phyloP scores from a whole-genome alignment of 2,888 invertebrate genomes.

The Apoda limacodes region DNA sequence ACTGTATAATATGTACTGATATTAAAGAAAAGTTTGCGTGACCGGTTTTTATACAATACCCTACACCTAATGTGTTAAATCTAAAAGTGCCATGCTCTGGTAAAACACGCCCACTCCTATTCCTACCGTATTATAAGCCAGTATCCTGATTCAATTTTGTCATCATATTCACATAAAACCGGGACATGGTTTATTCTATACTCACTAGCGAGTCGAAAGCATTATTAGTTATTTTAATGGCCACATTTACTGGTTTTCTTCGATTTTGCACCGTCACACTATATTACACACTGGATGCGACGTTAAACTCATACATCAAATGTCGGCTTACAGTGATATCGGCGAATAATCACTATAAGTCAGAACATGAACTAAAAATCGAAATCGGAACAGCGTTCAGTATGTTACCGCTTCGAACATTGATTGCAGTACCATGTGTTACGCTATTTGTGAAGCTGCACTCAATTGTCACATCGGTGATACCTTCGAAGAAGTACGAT shows the following conservation, averaged over 20 bases:
- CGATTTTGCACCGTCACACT: conserved; percentile 76
- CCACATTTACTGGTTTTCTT: conserved; percentile 57
- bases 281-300: conserved; percentile 41
- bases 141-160: conserved; percentile 24
- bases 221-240: conserved; percentile 37
- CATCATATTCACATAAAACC: conserved; percentile 22
- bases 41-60: no score
- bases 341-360: conserved; percentile 8
- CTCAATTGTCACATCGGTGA: no score
- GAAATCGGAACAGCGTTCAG: conserved; percentile 40
- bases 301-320: conserved; percentile 27
- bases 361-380: conserved; percentile 21
- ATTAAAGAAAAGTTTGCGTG: conserved; percentile 58
- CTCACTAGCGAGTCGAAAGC: conserved; percentile 46
- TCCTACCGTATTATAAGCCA: conserved; percentile 31
- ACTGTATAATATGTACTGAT: no score
- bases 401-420: conserved; percentile 53
- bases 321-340: conserved; percentile 18
- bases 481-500: conserved; percentile 43
- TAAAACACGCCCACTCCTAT: conserved; percentile 51
- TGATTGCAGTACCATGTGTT: no score
- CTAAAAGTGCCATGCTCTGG: conserved; percentile 70
- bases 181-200: conserved; percentile 45
- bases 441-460: no score
- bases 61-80: conserved; percentile 47